These are phyloP conservation scores for Panagrolaimus sp. DNA, from an alignment of 1,140 invertebrate species.

Conservation along the genomic window DNA sequence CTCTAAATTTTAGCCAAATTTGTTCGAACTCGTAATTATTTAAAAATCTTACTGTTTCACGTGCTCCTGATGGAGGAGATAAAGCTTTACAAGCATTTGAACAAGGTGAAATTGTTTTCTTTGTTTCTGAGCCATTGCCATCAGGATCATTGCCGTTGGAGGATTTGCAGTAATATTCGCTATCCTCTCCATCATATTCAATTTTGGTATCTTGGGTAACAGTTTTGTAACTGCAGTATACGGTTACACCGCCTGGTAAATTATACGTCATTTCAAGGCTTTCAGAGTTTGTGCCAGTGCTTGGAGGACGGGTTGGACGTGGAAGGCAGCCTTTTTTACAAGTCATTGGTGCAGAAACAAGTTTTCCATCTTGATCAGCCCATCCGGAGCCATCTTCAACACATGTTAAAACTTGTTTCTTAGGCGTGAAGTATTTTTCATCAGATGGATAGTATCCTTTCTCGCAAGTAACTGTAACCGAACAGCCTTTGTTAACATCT, in stretches of 20 bases:
- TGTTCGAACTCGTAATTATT: neutral
- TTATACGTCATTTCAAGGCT: neutral
- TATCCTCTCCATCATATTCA: neutral
- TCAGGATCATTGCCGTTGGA: neutral
- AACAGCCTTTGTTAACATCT: neutral
- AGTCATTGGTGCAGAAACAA: neutral
- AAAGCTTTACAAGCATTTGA: neutral
- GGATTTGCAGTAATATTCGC: neutral
- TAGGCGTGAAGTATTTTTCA: neutral
- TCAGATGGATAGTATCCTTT: neutral
- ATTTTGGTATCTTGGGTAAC: neutral
- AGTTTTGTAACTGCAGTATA: neutral
- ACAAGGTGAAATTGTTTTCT: slow-evolving; percentile 1
- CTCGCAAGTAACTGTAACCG: neutral
- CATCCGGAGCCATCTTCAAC: neutral
- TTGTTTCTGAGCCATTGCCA: neutral
- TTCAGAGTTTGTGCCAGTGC: neutral
- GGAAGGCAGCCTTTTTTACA: slow-evolving; percentile 3
- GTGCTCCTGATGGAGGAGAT: neutral
- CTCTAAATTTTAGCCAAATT: neutral
- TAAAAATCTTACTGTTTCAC: neutral
- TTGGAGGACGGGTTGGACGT: neutral
- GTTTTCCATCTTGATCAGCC: neutral
- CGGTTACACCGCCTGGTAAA: neutral
- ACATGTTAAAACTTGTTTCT: neutral